Conservation (phyloP, 1,140 invertebrate genomes). For the Zaprionus tsacasi region DNA sequence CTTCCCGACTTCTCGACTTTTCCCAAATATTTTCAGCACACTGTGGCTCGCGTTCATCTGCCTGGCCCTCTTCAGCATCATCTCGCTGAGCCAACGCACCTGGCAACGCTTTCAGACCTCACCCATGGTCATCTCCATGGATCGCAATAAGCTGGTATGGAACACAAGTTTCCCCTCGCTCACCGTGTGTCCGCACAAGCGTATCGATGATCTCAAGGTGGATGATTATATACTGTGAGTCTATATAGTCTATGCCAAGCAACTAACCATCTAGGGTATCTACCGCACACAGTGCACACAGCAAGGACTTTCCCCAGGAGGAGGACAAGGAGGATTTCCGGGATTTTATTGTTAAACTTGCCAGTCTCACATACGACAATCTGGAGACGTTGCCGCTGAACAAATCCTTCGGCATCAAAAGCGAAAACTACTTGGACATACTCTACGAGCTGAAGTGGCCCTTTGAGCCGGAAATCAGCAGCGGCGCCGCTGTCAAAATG, state of each 20-base stretch:
- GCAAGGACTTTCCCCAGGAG: slow-evolving; percentile 73
- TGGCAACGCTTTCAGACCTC: slow-evolving; percentile 88
- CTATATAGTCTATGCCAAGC: background rate
- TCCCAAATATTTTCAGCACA: slow-evolving; percentile 57
- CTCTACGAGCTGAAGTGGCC: slow-evolving; percentile 85
- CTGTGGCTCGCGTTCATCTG: slow-evolving; percentile 85
- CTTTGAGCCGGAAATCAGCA: slow-evolving; percentile 86
- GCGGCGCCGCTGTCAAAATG: slow-evolving; percentile 85
- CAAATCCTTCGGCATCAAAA: slow-evolving; percentile 84
- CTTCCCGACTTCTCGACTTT: slow-evolving; percentile 1
- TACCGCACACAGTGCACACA: slow-evolving; percentile 37
- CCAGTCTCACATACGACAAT: slow-evolving; percentile 86
- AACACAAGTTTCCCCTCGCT: slow-evolving; percentile 88
- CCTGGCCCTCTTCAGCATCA: slow-evolving; percentile 84
- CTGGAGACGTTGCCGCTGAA: slow-evolving; percentile 85
- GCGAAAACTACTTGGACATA: slow-evolving; percentile 86
- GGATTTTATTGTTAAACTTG: slow-evolving; percentile 85
- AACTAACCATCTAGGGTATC: background rate
- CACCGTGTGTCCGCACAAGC: slow-evolving; percentile 85
- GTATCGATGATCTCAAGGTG: slow-evolving; percentile 85
- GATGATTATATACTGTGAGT: slow-evolving; percentile 85
- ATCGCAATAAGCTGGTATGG: slow-evolving; percentile 89
- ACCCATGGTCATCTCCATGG: slow-evolving; percentile 90
- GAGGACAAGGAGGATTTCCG: slow-evolving; percentile 85
- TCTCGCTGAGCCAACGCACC: slow-evolving; percentile 86